Percentiles rank a stretch among this genome's conserved stretches.
Evolutionary conservation across 2,888 invertebrate genomes (phyloP).

Genomic region (Platycheirus rosarum): DNA sequence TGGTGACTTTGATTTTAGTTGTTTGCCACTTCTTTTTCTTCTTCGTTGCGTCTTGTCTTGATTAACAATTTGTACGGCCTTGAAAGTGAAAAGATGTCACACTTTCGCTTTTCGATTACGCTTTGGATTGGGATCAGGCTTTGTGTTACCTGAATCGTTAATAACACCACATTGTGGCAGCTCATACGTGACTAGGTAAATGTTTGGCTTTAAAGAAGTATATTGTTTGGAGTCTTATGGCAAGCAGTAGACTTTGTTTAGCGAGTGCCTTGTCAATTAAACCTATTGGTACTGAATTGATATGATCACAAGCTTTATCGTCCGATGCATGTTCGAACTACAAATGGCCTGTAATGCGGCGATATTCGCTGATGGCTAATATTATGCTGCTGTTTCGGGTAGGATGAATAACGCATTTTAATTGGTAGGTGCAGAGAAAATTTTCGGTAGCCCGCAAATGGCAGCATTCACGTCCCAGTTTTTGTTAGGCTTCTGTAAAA

Average conservation of each 20-base stretch:
- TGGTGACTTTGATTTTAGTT: slow-evolving; percentile 34
- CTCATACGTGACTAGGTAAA: slow-evolving; percentile 34
- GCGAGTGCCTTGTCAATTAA: slow-evolving; percentile 69
- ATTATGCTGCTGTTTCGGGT: slow-evolving; percentile 33
- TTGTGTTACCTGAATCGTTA: slow-evolving; percentile 69
- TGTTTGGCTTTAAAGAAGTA: slow-evolving; percentile 20
- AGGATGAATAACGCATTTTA: slow-evolving; percentile 71
- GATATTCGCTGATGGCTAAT: slow-evolving; percentile 43
- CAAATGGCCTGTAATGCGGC: slow-evolving; percentile 64
- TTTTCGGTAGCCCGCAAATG: slow-evolving; percentile 64
- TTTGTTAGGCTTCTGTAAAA: slow-evolving; percentile 23
- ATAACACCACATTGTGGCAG: slow-evolving; percentile 41
- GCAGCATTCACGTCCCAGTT: slow-evolving; percentile 65
- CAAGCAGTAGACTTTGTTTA: slow-evolving; percentile 66
- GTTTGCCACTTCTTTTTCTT: slow-evolving; percentile 16
- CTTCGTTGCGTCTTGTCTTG: slow-evolving; percentile 5
- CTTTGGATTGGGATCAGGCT: slow-evolving; percentile 70
- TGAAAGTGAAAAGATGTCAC: slow-evolving; percentile 74
- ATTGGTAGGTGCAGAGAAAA: slow-evolving; percentile 67
- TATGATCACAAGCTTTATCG: slow-evolving; percentile 66
- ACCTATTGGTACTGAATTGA: slow-evolving; percentile 45
- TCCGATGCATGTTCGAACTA: slow-evolving; percentile 68
- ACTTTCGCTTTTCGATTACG: slow-evolving; percentile 74
- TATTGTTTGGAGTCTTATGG: slow-evolving; percentile 21
- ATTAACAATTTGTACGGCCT: slow-evolving; percentile 65